These are phyloP conservation scores for Vulpes lagopus DNA, from an alignment of 2,113 vertebrate genomes.

Conservation along the genomic window DNA sequence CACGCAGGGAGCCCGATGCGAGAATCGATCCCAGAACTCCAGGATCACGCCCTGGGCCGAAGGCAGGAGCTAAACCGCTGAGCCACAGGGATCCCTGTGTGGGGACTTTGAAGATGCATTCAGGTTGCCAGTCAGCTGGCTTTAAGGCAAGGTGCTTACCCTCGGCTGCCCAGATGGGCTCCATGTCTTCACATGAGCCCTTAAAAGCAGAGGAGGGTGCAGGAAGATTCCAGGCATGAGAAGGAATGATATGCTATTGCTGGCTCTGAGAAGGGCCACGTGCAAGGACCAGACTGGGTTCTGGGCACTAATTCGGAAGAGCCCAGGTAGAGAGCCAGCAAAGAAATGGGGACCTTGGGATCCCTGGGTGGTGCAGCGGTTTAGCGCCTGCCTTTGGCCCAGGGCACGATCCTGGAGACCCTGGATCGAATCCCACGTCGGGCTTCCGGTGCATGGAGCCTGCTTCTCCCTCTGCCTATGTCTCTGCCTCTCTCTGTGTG, in stretches of 20 bases:
- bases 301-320: not conserved
- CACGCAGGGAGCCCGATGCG: no score
- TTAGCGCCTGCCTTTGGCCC: no score
- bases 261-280: not conserved
- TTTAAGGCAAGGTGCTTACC: not conserved
- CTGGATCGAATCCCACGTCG: no score
- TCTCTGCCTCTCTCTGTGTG: no score
- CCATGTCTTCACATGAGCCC: not conserved
- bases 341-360: not conserved
- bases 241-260: not conserved
- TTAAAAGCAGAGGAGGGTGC: not conserved
- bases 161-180: not conserved
- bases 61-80: no score
- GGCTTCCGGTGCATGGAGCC: no score
- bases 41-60: no score
- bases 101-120: not conserved
- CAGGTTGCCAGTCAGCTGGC: not conserved
- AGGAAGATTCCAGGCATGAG: not conserved
- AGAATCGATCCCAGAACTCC: no score
- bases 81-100: not conserved
- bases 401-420: no score
- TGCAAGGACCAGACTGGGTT: not conserved
- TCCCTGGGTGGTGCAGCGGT: no score
- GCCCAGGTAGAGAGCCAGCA: not conserved
- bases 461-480: no score